phyloP scores from a whole-genome alignment of 2,888 invertebrate genomes.

The Apomyelois bistriatella region DNA sequence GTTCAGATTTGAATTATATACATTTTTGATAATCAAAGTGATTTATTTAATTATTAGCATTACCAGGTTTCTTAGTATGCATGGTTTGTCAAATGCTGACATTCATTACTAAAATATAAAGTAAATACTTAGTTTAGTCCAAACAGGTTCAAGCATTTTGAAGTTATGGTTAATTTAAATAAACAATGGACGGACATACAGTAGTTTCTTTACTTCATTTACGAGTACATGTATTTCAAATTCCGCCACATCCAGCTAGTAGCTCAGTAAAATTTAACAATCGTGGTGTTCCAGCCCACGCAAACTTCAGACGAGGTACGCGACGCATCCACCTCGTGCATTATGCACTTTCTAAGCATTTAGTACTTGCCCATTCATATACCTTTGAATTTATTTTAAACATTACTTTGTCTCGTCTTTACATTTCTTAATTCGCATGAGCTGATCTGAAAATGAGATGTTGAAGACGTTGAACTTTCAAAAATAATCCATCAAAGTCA shows the following conservation, averaged over 20 bases:
- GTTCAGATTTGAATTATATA: too few relatives aligned
- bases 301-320: slow-evolving; percentile 49
- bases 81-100: too few relatives aligned
- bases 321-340: slow-evolving; percentile 50
- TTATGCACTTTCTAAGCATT: slow-evolving; percentile 44
- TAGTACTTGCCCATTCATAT: slow-evolving; percentile 19
- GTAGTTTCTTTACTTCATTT: too few relatives aligned
- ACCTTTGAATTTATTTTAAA: slow-evolving; percentile 11
- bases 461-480: neutral
- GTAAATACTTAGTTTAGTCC: too few relatives aligned
- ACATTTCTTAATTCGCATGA: neutral
- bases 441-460: neutral
- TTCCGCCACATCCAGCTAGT: slow-evolving; percentile 17
- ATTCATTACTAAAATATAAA: too few relatives aligned
- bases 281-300: slow-evolving; percentile 50
- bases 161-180: too few relatives aligned
- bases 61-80: too few relatives aligned
- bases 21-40: too few relatives aligned
- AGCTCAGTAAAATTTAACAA: slow-evolving; percentile 20
- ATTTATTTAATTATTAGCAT: too few relatives aligned
- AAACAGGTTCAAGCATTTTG: too few relatives aligned
- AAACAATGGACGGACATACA: too few relatives aligned
- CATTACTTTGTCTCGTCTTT: neutral
- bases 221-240: too few relatives aligned
- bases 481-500: neutral